A percentile compares a stretch with the other conserved stretches of the same genome.
These are phyloP conservation scores for Tiliacea aurago DNA, from an alignment of 2,888 invertebrate genomes.

Conservation along the genomic window DNA sequence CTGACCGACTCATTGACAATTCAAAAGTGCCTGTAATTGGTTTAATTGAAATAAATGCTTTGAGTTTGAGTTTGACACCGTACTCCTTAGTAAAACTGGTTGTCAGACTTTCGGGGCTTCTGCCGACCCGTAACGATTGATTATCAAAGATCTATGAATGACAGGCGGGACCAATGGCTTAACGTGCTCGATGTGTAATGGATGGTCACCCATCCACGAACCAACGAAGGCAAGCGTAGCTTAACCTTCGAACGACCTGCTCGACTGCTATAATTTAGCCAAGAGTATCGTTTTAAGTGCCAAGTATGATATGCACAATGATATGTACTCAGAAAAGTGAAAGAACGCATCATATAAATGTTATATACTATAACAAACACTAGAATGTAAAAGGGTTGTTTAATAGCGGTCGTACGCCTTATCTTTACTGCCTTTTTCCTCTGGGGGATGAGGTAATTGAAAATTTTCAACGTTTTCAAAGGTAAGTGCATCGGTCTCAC, in stretches of 20 bases:
- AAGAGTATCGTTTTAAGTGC: background rate
- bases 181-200: background rate
- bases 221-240: background rate
- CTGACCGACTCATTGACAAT: no score
- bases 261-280: background rate
- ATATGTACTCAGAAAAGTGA: constrained; percentile 39
- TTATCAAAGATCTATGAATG: background rate
- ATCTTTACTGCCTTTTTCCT: constrained; percentile 52
- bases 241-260: background rate
- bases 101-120: background rate
- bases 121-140: background rate
- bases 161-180: background rate
- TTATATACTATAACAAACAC: constrained; percentile 30
- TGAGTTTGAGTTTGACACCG: no score
- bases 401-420: constrained; percentile 50
- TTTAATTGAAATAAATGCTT: no score
- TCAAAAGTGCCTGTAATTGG: no score
- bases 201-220: background rate
- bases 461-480: constrained; percentile 40
- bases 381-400: constrained; percentile 50
- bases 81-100: background rate
- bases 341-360: constrained; percentile 52
- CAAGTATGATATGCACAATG: constrained; percentile 7
- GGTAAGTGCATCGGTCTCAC: constrained; percentile 36
- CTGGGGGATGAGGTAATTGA: constrained; percentile 49